phyloP scores from a whole-genome alignment of 2,113 vertebrate species.

The Leucosticte australis region DNA sequence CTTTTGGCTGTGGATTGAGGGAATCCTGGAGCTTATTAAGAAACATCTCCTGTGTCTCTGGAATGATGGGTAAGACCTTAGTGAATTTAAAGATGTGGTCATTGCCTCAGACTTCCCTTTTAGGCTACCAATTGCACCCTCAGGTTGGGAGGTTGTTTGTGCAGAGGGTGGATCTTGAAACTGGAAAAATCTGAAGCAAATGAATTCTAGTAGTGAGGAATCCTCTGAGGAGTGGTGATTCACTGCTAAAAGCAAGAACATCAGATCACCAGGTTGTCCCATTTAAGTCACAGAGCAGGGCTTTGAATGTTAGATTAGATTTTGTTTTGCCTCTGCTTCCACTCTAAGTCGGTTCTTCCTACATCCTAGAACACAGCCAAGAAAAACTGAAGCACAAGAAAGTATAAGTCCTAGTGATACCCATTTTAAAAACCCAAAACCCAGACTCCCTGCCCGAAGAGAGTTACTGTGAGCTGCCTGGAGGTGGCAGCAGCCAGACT shows the following conservation, averaged over 20 bases:
- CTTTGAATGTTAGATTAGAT: not conserved
- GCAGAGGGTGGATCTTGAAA: not conserved
- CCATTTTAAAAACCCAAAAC: not conserved
- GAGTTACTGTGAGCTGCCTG: not conserved
- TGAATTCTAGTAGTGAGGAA: not conserved
- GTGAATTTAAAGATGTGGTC: not conserved
- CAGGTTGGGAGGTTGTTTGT: not conserved
- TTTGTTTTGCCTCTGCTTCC: not conserved
- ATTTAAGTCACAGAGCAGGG: not conserved
- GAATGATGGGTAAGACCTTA: slow-evolving; percentile 91
- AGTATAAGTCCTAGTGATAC: accelerated
- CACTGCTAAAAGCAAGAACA: not conserved
- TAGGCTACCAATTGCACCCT: not conserved
- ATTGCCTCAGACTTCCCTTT: not conserved
- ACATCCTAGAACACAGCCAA: not conserved
- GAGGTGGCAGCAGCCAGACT: slow-evolving; percentile 23
- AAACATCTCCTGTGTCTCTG: slow-evolving; percentile 90
- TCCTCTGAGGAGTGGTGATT: not conserved
- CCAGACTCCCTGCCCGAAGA: too few species aligned
- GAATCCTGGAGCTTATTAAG: slow-evolving; percentile 95
- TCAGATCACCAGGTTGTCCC: not conserved
- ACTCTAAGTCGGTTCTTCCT: not conserved
- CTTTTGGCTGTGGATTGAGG: slow-evolving; percentile 97
- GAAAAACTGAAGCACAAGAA: not conserved
- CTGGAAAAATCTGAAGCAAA: not conserved